Base-by-base conservation (phyloP, 2,888 invertebrate genomes). In the Apamea epomidion region DNA sequence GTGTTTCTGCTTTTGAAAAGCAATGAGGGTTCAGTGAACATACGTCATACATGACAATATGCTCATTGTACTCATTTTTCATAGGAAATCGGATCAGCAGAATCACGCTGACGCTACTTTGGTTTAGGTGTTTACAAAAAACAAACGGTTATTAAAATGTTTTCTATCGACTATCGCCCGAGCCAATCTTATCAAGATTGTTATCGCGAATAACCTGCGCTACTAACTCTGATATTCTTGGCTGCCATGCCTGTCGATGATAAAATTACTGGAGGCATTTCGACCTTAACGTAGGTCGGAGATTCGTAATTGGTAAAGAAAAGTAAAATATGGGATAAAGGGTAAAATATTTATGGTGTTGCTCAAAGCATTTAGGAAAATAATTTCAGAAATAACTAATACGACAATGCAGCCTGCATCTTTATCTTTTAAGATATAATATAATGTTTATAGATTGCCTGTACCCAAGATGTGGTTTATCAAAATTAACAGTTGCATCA, bases 1-100 rank as follows among this genome's bases (percentile, higher is more conserved):
- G 87, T 81, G 75, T 74, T 85, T 18, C 60, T 29, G 37, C 64
- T 81, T 42, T 74, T 69, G 62, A 77, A 62, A 73, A 54, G 60
- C 69, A 73, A 84, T 74, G 65, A 76, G 70, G 79, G 68, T 37
- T 54, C 60, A n/a, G n/a, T 67, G 45, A 2, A 12, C 48, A 18
- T 18, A 54, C 60, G 45, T 72, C 60, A 83, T 25, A 58, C 12
- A 58, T 37, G 29, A 68, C 25, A 69, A 8, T 37, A 54, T 60
- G 37, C 45, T 42, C 37, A 77, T 37, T 68, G 67, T 78, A 48
- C 21, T 78, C 7, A n/a, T 21, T 54, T 32, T 29, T 42, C 14
- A 21, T 54, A 58, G 18, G 5, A 37, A 32, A 64, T 32, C 29
- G 16, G 62, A 62, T 16, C 62, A 64, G 18, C 37, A 45, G n/a